phyloP scores from a whole-genome alignment of 2,113 vertebrate species.

The Chelonoidis abingdonii region DNA sequence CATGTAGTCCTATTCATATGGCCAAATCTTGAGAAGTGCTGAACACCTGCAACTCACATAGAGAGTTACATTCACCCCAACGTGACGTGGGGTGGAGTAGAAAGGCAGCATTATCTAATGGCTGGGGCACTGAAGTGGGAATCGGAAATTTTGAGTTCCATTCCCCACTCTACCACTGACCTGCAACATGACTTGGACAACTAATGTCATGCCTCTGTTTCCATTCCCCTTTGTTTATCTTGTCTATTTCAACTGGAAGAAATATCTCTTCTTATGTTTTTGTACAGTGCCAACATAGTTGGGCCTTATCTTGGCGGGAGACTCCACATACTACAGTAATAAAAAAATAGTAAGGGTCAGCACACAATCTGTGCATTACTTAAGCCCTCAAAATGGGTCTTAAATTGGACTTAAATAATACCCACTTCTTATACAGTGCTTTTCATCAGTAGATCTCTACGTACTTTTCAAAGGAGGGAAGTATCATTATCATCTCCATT shows the following conservation, averaged over 20 bases:
- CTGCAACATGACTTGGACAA: not conserved
- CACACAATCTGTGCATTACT: conserved; percentile 7
- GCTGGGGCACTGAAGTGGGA: not conserved
- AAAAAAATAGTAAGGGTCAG: conserved; percentile 16
- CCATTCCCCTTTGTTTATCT: not conserved
- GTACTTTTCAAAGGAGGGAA: not conserved
- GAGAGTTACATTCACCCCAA: not conserved
- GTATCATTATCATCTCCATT: not conserved
- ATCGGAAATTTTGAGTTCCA: not conserved
- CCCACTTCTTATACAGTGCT: not conserved
- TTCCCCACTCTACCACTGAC: not conserved
- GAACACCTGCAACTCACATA: not conserved
- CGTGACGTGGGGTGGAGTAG: no score
- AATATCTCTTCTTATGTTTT: not conserved
- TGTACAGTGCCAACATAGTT: rapidly evolving
- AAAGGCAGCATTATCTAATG: not conserved
- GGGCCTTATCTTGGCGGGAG: conserved; percentile 37
- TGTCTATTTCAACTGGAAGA: not conserved
- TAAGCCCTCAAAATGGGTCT: conserved; percentile 5
- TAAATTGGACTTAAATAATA: not conserved
- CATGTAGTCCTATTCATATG: not conserved
- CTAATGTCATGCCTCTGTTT: not conserved
- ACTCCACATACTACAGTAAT: not conserved
- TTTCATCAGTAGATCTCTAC: conserved; percentile 8
- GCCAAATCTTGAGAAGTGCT: not conserved